A percentile compares a stretch with the other conserved stretches of the same genome.
Conservation (phyloP, 1,140 invertebrate species). For the Ectropis grisescens region DNA sequence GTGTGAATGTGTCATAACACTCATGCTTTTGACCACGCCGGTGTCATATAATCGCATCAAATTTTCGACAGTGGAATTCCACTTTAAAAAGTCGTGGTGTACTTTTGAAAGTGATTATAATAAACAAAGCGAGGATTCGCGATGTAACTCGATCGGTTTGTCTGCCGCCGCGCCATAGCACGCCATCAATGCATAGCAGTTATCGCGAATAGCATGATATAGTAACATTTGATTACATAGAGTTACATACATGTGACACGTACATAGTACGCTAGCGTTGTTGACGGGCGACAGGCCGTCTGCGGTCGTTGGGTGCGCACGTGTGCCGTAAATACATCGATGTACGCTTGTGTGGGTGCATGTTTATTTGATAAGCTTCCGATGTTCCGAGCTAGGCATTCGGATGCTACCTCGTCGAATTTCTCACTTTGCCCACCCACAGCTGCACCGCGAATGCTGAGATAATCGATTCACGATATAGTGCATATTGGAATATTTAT, state of each 20-base stretch:
- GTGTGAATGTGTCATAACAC: conserved; percentile 58
- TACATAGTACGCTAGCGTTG: conserved; percentile 56
- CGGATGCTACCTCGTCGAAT: conserved; percentile 56
- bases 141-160: conserved; percentile 23
- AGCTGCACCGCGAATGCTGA: conserved; percentile 5
- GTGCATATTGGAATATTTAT: too few relatives aligned
- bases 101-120: conserved; percentile 12
- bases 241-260: conserved; percentile 38
- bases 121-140: conserved; percentile 9
- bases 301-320: conserved; percentile 39
- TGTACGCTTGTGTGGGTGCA: conserved; percentile 42
- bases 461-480: conserved; percentile 7
- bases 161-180: conserved; percentile 12
- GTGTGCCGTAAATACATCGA: conserved; percentile 49
- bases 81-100: conserved; percentile 23
- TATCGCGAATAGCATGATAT: conserved; percentile 37
- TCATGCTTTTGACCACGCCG: conserved; percentile 38
- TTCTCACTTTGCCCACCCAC: conserved; percentile 48
- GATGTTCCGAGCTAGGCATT: conserved; percentile 54
- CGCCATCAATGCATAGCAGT: conserved; percentile 12
- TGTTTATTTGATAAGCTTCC: conserved; percentile 66
- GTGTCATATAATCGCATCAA: conserved; percentile 50
- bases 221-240: conserved; percentile 56
- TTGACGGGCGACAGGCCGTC: conserved; percentile 66
- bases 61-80: conserved; percentile 37